Conservation (phyloP, 1,140 invertebrate genomes). For the Drosophila pandora region DNA sequence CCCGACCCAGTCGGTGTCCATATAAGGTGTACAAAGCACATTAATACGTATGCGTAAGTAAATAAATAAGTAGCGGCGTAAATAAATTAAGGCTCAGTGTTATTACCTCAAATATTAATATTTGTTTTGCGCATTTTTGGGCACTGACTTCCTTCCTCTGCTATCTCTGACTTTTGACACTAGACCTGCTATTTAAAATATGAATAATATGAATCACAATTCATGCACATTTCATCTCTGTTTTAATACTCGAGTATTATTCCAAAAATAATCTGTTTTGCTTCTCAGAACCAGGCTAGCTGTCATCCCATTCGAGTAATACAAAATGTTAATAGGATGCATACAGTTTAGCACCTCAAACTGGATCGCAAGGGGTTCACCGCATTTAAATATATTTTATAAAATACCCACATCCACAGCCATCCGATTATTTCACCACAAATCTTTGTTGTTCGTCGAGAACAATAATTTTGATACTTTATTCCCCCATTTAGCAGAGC, state of each 20-base stretch:
- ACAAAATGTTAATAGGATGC: conserved; percentile 11
- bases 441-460: conserved; percentile 44
- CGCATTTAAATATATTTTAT: conserved; percentile 25
- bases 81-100: conserved; percentile 17
- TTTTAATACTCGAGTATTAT: conserved; percentile 2
- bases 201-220: not conserved
- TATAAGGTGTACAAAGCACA: conserved; percentile 28
- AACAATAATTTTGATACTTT: conserved; percentile 49
- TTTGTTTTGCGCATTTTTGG: conserved; percentile 30
- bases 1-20: conserved; percentile 12
- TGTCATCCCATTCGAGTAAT: conserved; percentile 20
- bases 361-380: conserved; percentile 35
- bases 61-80: conserved; percentile 20
- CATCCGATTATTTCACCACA: conserved; percentile 47
- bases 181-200: not conserved
- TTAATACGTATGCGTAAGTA: conserved; percentile 42
- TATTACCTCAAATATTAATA: conserved; percentile 14
- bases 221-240: not conserved
- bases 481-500: conserved; percentile 45
- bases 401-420: not conserved
- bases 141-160: conserved; percentile 8
- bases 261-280: not conserved
- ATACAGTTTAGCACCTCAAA: conserved; percentile 17
- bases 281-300: conserved; percentile 11
- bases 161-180: conserved; percentile 13